Evolutionary conservation across 2,888 invertebrate genomes (phyloP), one percentile per base, ranked within the genome.

Genomic region (Netelia inedita): DNA sequence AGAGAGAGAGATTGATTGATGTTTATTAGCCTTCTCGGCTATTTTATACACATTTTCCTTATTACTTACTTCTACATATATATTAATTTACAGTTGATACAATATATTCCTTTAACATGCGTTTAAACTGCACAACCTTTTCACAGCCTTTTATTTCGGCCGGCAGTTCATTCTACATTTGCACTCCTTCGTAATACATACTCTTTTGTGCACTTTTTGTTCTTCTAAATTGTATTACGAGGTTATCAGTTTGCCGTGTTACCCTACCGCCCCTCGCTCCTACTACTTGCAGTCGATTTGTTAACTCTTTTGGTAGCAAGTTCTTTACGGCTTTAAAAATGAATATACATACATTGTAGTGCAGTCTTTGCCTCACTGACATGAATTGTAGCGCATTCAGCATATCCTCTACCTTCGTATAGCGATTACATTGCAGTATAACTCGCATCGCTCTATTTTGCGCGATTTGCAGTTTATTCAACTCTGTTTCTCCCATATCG

Each of bases 221-320:
- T 21, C 2, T 21, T 35, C 55, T 6, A 10, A 28, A 41, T 21
- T 57, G 19, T 19, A 55, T 71, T 11, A 14, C 71, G 9, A 53
- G 53, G 10, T 53, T 16, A 3, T 28, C 19, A 19, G 69, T 16
- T 16, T 69, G 69, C 1, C 59, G 43, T 43, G 43, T 59, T 43
- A 41, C 43, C 21, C 21, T 50, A 11, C 53, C 69, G 10, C 66
- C 65, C 59, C 63, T 65, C 50, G 55, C 43, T 59, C 46, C 53
- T 35, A 68, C 35, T 76, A 79, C n/a, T 84, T 79, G 43, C n/a
- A 73, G 59, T 61, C 79, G 61, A 53, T 66, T 71, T 59, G 74
- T 61, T 71, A 81, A 57, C 74, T 82, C 41, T 71, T 80, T 57
- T 61, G 41, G 84, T 71, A 82, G 14, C 75, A 46, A 75, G 53